These are phyloP conservation scores for Selenia dentaria DNA, from an alignment of 2,888 invertebrate genomes.

Conservation along the genomic window DNA sequence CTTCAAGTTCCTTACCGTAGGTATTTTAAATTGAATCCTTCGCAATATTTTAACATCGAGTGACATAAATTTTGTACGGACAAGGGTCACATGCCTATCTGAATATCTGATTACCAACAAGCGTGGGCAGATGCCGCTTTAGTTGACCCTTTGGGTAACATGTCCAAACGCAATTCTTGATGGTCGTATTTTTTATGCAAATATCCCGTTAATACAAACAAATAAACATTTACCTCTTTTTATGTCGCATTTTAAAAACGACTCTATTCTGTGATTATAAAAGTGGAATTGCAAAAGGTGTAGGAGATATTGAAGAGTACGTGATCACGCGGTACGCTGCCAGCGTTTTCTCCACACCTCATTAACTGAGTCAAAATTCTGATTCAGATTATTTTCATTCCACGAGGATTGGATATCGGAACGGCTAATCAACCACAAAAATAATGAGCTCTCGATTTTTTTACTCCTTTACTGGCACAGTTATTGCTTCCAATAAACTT, in stretches of 20 bases:
- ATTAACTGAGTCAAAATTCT: slow-evolving; percentile 45
- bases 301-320: slow-evolving; percentile 2
- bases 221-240: slow-evolving; percentile 3
- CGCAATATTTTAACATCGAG: slow-evolving; percentile 44
- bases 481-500: slow-evolving; percentile 30
- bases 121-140: slow-evolving; percentile 48
- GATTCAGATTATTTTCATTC: slow-evolving; percentile 42
- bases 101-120: slow-evolving; percentile 54
- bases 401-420: slow-evolving; percentile 30
- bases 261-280: slow-evolving; percentile 16
- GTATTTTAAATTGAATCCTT: slow-evolving; percentile 32
- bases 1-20: slow-evolving; percentile 16
- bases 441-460: slow-evolving; percentile 32
- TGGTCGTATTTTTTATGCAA: slow-evolving; percentile 58
- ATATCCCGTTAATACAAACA: slow-evolving; percentile 36
- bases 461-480: slow-evolving; percentile 23
- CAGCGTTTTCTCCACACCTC: slow-evolving; percentile 42
- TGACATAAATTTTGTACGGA: slow-evolving; percentile 47
- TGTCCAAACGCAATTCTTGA: slow-evolving; percentile 48
- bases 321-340: slow-evolving; percentile 16
- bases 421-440: slow-evolving; percentile 34
- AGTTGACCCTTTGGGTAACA: slow-evolving; percentile 37
- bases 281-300: slow-evolving; percentile 1
- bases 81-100: slow-evolving; percentile 41
- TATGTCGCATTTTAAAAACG: neutral